Conservation (phyloP, 2,888 invertebrate genomes). For the Epiblema foenella region DNA sequence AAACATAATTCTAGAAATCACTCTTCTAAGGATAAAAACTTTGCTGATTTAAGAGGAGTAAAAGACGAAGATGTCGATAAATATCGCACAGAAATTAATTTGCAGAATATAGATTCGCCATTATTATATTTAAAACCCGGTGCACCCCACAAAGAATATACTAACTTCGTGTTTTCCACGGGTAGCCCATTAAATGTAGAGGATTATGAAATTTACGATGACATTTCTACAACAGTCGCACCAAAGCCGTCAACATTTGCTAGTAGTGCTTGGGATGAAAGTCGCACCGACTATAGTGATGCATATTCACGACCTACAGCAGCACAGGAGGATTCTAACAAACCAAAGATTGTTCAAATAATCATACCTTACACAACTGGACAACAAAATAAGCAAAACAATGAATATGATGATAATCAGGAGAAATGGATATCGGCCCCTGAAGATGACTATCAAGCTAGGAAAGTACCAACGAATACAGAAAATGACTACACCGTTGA, state of each 20-base stretch:
- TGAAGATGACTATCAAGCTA: conserved; percentile 72
- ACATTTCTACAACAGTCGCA: conserved; percentile 63
- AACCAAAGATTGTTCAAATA: conserved; percentile 89
- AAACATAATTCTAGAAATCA: conserved; percentile 54
- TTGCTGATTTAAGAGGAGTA: conserved; percentile 75
- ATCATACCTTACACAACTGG: conserved; percentile 91
- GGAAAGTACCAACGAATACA: conserved; percentile 77
- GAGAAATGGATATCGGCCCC: conserved; percentile 63
- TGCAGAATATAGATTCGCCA: conserved; percentile 85
- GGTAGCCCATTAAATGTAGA: conserved; percentile 63
- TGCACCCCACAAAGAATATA: conserved; percentile 83
- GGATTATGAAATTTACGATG: conserved; percentile 79
- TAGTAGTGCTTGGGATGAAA: conserved; percentile 65
- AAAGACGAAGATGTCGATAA: conserved; percentile 77
- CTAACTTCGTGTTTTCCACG: conserved; percentile 68
- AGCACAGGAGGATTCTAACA: conserved; percentile 67
- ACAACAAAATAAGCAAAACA: conserved; percentile 60
- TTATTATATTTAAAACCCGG: conserved; percentile 81
- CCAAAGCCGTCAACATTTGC: conserved; percentile 55
- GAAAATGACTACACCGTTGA: conserved; percentile 55
- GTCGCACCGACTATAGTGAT: conserved; percentile 62
- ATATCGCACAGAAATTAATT: conserved; percentile 75
- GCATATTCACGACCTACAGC: conserved; percentile 56
- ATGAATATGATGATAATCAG: conserved; percentile 74
- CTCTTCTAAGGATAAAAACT: conserved; percentile 68